Percentiles rank a stretch among this genome's conserved stretches.
Conservation (phyloP, 2,113 vertebrate genomes). For the Plestiodon gilberti region DNA sequence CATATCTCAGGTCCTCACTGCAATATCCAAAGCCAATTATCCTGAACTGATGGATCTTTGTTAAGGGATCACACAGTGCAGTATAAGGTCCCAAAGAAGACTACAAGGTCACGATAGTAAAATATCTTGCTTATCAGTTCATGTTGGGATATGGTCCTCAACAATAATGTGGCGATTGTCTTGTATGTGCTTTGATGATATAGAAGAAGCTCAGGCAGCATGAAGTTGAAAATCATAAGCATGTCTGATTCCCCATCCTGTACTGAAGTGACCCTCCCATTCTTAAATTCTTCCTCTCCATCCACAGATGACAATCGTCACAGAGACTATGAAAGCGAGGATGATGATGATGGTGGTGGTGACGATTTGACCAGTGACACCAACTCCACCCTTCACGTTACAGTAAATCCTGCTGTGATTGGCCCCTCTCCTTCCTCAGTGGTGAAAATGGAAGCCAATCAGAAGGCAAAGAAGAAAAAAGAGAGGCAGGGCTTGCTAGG, state of each 20-base stretch:
- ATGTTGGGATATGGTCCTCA: background rate
- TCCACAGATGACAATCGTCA: constrained; percentile 81
- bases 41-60: background rate
- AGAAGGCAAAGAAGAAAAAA: constrained; percentile 96
- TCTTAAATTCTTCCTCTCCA: background rate
- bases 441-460: constrained; percentile 97
- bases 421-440: constrained; percentile 92
- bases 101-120: background rate
- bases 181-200: background rate
- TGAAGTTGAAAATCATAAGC: too few relatives aligned
- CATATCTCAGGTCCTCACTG: background rate
- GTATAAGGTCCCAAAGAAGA: too few relatives aligned
- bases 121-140: background rate
- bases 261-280: background rate
- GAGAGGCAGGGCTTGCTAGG: constrained; percentile 93
- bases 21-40: background rate
- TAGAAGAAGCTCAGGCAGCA: background rate
- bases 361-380: constrained; percentile 70
- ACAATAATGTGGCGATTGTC: background rate
- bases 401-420: constrained; percentile 72
- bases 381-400: constrained; percentile 55
- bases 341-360: constrained; percentile 79
- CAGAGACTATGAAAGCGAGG: constrained; percentile 81
- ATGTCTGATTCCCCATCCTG: background rate
- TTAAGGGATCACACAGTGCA: background rate